Conservation (phyloP, 2,888 invertebrate genomes). For the Hyles lineata region DNA sequence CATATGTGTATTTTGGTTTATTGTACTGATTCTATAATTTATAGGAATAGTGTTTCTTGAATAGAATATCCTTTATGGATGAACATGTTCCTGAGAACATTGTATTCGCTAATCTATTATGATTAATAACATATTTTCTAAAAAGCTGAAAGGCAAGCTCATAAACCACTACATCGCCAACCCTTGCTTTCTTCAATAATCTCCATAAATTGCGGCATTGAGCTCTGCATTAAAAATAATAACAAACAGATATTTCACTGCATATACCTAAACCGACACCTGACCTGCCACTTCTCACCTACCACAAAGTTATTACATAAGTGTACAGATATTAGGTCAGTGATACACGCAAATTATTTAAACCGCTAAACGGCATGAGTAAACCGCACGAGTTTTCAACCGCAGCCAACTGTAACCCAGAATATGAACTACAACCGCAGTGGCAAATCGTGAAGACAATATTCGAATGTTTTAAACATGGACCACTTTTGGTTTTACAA, state of each 20-base stretch:
- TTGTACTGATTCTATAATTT: no score
- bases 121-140: no score
- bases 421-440: conserved; percentile 36
- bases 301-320: conserved; percentile 4
- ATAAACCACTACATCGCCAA: no score
- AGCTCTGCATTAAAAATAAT: background rate
- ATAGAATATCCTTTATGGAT: no score
- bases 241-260: background rate
- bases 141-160: no score
- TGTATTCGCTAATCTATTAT: no score
- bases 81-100: no score
- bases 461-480: background rate
- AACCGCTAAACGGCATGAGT: conserved; percentile 54
- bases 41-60: no score
- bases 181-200: no score
- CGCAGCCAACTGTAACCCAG: conserved; percentile 33
- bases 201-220: background rate
- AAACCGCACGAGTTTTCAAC: conserved; percentile 48
- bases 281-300: background rate
- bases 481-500: conserved; percentile 5
- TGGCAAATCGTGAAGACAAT: conserved; percentile 34
- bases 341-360: conserved; percentile 51
- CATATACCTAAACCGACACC: background rate
- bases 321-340: conserved; percentile 43
- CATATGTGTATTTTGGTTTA: no score